Conservation (phyloP, 2,113 vertebrate species). For the Datnioides undecimradiatus region DNA sequence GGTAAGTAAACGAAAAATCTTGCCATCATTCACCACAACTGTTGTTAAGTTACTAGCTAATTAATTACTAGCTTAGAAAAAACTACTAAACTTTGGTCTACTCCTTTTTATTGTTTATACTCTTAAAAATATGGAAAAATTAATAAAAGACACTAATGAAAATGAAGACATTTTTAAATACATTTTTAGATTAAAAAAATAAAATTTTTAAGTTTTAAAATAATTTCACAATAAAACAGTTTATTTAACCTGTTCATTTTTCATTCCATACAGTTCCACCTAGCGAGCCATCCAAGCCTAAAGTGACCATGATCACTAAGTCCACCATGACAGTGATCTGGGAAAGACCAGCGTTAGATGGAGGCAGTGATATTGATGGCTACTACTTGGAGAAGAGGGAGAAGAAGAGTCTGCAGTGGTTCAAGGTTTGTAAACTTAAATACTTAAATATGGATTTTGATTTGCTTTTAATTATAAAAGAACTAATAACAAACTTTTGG, state of each 20-base stretch:
- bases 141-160: neutral
- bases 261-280: constrained; percentile 88
- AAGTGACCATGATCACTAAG: constrained; percentile 93
- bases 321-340: constrained; percentile 96
- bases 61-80: neutral
- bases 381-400: constrained; percentile 97
- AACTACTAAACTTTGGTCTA: no score
- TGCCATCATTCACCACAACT: neutral
- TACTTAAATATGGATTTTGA: neutral
- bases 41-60: constrained; percentile 1
- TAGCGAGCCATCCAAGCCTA: constrained; percentile 92
- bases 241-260: constrained; percentile 5
- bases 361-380: constrained; percentile 94
- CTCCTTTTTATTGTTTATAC: neutral
- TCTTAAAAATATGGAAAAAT: neutral
- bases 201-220: no score
- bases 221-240: neutral
- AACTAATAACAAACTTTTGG: neutral
- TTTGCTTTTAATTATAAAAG: neutral
- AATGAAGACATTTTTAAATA: neutral
- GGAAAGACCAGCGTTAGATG: constrained; percentile 92
- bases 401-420: constrained; percentile 97
- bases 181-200: neutral
- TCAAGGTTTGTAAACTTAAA: constrained; percentile 83
- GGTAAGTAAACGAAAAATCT: constrained; percentile 83